Base-by-base conservation (phyloP, 2,888 invertebrate genomes). In the Kuschelorhynchus macadamiae region DNA sequence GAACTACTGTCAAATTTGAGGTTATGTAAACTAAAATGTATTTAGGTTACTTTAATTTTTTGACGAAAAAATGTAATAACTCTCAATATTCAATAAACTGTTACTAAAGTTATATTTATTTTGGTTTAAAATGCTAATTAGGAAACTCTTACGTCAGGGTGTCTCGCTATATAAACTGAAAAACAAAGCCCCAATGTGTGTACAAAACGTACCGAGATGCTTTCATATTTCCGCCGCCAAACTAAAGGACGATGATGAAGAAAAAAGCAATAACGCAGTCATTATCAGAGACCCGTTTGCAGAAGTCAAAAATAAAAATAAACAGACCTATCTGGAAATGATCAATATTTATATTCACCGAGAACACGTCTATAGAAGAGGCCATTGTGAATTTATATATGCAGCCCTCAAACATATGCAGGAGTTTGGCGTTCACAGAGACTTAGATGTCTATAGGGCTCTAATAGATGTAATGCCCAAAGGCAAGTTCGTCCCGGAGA, bases 331-430 rank as follows among this genome's bases (percentile, higher is more conserved):
- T 79, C 77, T 94, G 50, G 88, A 91, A 67, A 90, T 92, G 82
- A 85, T 96, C 56, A 89, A 91, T 74, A 88, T 92, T 69, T 98
- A 93, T 79, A 86, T 90, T 75, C 86, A 86, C 21, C 86, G 88
- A 41, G 91, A 91, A 74, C 50, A 74, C 47, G 86, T 86, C 0
- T 88, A 91, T 76, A 87, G 93, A 70, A 86, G 93, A 66, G 96
- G 96, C 42, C 95, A 97, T 81, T 95, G 96, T 0, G 96, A 97
- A 78, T 99, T 99, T 83, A 95, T 99, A 75, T 92, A 94, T 80
- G 90, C 94, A 0, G 97, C 97, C 0, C 82, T 98, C 70, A 90
- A 90, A 60, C 89, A 92, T 78, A 94, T 99, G 94, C 89, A 94
- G 73, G 92, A 92, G 62, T 98, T 93, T 83, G 94, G 93, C 0